These are phyloP conservation scores for Aix galericulata DNA, from an alignment of 2,113 vertebrate genomes.

Conservation along the genomic window DNA sequence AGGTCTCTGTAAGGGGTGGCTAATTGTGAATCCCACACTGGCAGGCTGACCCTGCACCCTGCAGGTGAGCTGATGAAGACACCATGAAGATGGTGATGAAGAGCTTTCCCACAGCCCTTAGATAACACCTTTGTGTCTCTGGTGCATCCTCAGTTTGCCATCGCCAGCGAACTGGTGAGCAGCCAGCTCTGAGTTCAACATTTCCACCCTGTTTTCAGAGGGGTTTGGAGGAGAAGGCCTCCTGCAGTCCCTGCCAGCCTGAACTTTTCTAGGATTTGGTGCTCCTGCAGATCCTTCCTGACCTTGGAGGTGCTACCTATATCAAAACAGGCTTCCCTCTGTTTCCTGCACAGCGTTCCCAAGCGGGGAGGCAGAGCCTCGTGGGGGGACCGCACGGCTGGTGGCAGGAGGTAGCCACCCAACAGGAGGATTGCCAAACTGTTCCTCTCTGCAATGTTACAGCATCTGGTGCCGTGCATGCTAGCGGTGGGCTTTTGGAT, in stretches of 20 bases:
- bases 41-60: neutral
- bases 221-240: neutral
- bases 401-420: fast-evolving
- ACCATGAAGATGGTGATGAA: too few relatives aligned
- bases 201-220: neutral
- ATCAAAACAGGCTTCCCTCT: neutral
- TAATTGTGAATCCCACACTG: neutral
- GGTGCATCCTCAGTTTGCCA: neutral
- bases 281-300: neutral
- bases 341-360: fast-evolving
- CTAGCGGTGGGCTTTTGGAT: neutral
- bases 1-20: neutral
- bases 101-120: neutral
- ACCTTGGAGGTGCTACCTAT: neutral
- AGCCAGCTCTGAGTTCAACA: neutral
- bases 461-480: neutral
- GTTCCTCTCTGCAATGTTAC: neutral
- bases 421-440: neutral
- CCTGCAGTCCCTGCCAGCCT: neutral
- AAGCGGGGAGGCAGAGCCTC: neutral
- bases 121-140: neutral
- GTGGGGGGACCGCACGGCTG: neutral
- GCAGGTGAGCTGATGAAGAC: neutral
- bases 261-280: fast-evolving
- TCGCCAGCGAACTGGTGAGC: neutral